Percentiles rank a stretch among this genome's conserved stretches.
Conservation (phyloP, 2,888 invertebrate species). For the Eledona agricola region DNA sequence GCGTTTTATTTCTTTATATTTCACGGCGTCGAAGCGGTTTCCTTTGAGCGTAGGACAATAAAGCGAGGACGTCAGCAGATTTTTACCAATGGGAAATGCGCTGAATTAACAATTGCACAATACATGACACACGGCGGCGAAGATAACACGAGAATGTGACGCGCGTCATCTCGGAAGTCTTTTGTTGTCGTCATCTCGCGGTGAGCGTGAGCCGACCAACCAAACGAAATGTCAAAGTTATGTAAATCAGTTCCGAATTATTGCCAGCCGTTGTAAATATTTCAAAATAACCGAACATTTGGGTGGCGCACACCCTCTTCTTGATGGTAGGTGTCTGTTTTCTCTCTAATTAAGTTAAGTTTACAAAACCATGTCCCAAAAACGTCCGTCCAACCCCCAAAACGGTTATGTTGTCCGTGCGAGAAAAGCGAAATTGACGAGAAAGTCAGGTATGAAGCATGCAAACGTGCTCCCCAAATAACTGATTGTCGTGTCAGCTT, state of each 20-base stretch:
- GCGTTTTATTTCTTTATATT: too few relatives aligned
- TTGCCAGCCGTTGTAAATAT: not conserved
- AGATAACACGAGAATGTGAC: too few relatives aligned
- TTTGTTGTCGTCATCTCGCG: constrained; percentile 11
- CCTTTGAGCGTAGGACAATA: too few relatives aligned
- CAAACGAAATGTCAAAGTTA: constrained; percentile 26
- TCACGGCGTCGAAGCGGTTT: too few relatives aligned
- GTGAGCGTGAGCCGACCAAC: too few relatives aligned
- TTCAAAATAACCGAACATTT: constrained; percentile 2
- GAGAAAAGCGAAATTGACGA: constrained; percentile 46
- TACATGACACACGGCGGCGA: too few relatives aligned
- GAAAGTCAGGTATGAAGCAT: constrained; percentile 51
- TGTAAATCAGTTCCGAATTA: constrained; percentile 19
- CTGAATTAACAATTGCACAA: too few relatives aligned
- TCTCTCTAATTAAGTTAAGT: constrained; percentile 1
- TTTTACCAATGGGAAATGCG: too few relatives aligned
- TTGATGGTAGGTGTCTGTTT: constrained; percentile 35
- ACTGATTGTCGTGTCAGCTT: constrained; percentile 10
- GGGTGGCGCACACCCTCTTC: constrained; percentile 28
- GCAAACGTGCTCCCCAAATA: constrained; percentile 42
- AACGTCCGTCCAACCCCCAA: constrained; percentile 34
- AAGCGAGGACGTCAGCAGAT: too few relatives aligned
- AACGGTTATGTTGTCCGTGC: constrained; percentile 41
- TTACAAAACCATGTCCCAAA: constrained; percentile 37
- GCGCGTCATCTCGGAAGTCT: too few relatives aligned